Conservation (phyloP, 2,113 vertebrate species). For the Scartelaos histophorus region DNA sequence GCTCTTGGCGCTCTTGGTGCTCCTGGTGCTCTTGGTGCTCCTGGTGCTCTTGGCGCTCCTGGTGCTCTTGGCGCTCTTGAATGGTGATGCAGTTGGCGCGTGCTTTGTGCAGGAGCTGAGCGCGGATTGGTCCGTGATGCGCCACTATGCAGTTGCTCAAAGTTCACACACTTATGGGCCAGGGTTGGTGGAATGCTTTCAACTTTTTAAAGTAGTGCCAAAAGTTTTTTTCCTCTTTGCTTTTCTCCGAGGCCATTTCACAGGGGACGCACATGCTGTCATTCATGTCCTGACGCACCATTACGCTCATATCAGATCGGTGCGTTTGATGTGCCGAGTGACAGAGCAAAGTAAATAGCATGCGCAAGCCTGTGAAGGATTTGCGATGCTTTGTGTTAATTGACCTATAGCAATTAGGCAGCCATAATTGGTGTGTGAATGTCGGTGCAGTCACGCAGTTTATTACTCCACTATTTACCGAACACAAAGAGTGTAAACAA, state of each 20-base stretch:
- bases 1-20: too few relatives aligned
- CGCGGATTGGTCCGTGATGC: conserved; percentile 26
- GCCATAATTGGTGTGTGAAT: conserved; percentile 68
- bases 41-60: too few relatives aligned
- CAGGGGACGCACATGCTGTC: conserved; percentile 63
- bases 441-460: conserved; percentile 69
- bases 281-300: conserved; percentile 63
- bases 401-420: conserved; percentile 74
- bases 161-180: conserved; percentile 55
- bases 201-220: conserved; percentile 67
- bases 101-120: neutral
- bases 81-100: neutral
- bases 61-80: too few relatives aligned
- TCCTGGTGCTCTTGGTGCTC: too few relatives aligned
- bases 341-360: conserved; percentile 64
- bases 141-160: conserved; percentile 35
- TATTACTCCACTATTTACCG: conserved; percentile 80
- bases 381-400: conserved; percentile 68
- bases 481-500: conserved; percentile 68
- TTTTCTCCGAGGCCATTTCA: conserved; percentile 51
- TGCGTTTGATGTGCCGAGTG: conserved; percentile 61
- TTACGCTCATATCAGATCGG: conserved; percentile 61
- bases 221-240: conserved; percentile 40
- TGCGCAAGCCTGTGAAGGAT: conserved; percentile 62
- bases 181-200: conserved; percentile 70